Conservation (phyloP, 2,797 vertebrate genomes). For the Notolepis coatsorum region DNA sequence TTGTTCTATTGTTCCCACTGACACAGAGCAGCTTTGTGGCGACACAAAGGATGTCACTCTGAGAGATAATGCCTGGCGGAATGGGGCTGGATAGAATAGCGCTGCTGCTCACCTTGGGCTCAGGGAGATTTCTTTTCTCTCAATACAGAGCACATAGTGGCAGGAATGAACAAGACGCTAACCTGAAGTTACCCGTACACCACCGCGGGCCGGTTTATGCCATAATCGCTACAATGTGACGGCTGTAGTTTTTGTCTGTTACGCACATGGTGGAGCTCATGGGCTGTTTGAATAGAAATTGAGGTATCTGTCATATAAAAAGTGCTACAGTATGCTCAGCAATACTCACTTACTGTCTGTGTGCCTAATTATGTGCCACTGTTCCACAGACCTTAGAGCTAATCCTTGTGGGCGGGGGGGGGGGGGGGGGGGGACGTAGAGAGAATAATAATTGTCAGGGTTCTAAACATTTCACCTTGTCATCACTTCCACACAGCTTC, state of each 20-base stretch:
- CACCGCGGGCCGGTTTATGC: neutral
- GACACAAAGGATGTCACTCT: constrained; percentile 74
- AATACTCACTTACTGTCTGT: constrained; percentile 49
- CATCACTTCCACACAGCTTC: constrained; percentile 45
- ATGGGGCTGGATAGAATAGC: constrained; percentile 35
- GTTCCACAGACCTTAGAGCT: constrained; percentile 25
- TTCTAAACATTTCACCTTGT: constrained; percentile 66
- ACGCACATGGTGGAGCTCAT: constrained; percentile 16
- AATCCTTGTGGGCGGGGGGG: constrained; percentile 17
- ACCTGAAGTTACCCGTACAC: constrained; percentile 29
- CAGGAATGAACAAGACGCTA: constrained; percentile 25
- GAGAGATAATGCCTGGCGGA: constrained; percentile 57
- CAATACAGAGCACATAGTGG: constrained; percentile 16
- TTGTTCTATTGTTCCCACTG: constrained; percentile 70
- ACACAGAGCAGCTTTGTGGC: constrained; percentile 60
- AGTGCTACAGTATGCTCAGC: constrained; percentile 35
- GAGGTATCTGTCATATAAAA: constrained; percentile 46
- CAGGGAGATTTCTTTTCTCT: constrained; percentile 33
- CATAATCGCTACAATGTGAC: constrained; percentile 30
- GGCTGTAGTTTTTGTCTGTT: constrained; percentile 51
- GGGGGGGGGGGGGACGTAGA: constrained; percentile 46
- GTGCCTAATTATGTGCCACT: constrained; percentile 56
- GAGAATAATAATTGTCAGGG: constrained; percentile 62
- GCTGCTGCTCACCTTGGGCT: constrained; percentile 53
- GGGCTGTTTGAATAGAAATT: constrained; percentile 45